These are phyloP conservation scores for Trichonephila clavipes DNA, from an alignment of 1,140 invertebrate genomes.

Conservation along the genomic window DNA sequence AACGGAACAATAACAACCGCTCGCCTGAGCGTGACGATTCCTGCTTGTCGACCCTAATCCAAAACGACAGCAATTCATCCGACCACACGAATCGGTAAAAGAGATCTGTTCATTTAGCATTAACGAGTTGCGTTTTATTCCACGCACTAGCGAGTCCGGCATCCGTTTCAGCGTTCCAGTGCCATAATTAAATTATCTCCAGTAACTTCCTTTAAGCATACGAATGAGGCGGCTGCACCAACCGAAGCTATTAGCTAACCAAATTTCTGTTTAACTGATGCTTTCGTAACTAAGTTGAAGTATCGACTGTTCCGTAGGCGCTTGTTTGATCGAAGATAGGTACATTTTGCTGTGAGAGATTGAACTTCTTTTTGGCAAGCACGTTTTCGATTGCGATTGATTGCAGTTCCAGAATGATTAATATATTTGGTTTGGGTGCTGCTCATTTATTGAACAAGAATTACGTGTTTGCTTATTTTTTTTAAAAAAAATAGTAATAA, in stretches of 20 bases:
- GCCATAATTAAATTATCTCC: slow-evolving; percentile 25
- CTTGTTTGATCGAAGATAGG: neutral
- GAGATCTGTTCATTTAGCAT: slow-evolving; percentile 31
- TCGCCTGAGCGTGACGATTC: slow-evolving; percentile 13
- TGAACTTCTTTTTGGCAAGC: neutral
- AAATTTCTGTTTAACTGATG: slow-evolving; percentile 41
- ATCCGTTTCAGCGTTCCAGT: slow-evolving; percentile 19
- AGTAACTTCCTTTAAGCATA: slow-evolving; percentile 38
- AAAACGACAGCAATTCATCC: slow-evolving; percentile 30
- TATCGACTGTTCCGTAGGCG: neutral
- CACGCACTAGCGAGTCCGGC: slow-evolving; percentile 8
- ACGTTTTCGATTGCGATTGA: too few species aligned
- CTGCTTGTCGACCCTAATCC: slow-evolving; percentile 21
- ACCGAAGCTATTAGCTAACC: slow-evolving; percentile 30
- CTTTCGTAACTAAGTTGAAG: slow-evolving; percentile 17
- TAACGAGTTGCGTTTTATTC: slow-evolving; percentile 29
- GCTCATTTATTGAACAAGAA: too few species aligned
- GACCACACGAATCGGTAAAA: slow-evolving; percentile 10
- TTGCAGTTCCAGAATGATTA: too few species aligned
- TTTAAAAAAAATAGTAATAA: too few species aligned
- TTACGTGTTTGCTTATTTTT: too few species aligned
- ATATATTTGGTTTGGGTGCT: too few species aligned
- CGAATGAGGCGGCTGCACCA: slow-evolving; percentile 27
- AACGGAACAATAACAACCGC: slow-evolving; percentile 13
- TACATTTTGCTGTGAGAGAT: neutral